Evolutionary conservation across 2,888 invertebrate genomes (phyloP).

Genomic region (Reticulitermes lucifugus): DNA sequence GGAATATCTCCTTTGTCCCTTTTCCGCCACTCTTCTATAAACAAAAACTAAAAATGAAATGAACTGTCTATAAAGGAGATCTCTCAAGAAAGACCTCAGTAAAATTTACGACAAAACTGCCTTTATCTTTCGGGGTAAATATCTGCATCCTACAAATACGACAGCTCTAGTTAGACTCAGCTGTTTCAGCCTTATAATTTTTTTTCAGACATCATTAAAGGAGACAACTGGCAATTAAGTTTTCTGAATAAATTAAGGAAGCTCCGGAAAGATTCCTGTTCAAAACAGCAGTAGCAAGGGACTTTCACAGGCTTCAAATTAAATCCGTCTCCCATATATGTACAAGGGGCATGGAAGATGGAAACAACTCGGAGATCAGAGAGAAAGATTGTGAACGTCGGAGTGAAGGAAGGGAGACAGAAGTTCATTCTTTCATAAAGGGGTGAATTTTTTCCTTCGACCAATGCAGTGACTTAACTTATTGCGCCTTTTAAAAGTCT

Average conservation of each 20-base stretch:
- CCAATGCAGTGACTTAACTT: too few relatives aligned
- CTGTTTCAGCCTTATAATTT: conserved; percentile 48
- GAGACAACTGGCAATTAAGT: conserved; percentile 51
- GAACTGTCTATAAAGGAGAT: neutral
- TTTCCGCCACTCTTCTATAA: neutral
- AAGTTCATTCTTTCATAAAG: neutral
- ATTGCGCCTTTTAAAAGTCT: too few relatives aligned
- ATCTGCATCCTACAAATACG: conserved; percentile 18
- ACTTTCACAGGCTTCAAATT: conserved; percentile 47
- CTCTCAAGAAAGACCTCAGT: neutral
- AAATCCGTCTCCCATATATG: conserved; percentile 46
- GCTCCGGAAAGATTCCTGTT: conserved; percentile 43
- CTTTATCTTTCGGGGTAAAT: conserved; percentile 36
- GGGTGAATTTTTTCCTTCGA: too few relatives aligned
- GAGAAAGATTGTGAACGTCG: neutral
- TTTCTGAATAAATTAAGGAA: conserved; percentile 51
- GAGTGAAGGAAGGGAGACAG: neutral
- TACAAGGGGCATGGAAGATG: conserved; percentile 23
- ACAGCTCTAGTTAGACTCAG: conserved; percentile 1
- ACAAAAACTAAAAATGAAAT: neutral
- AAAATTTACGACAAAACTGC: conserved; percentile 14
- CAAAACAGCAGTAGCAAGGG: conserved; percentile 37
- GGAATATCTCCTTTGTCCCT: neutral
- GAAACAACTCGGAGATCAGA: neutral
- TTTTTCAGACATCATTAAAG: conserved; percentile 43